Evolutionary conservation across 1,140 invertebrate genomes (phyloP).

Genomic region (Drosophila nigrodunni): DNA sequence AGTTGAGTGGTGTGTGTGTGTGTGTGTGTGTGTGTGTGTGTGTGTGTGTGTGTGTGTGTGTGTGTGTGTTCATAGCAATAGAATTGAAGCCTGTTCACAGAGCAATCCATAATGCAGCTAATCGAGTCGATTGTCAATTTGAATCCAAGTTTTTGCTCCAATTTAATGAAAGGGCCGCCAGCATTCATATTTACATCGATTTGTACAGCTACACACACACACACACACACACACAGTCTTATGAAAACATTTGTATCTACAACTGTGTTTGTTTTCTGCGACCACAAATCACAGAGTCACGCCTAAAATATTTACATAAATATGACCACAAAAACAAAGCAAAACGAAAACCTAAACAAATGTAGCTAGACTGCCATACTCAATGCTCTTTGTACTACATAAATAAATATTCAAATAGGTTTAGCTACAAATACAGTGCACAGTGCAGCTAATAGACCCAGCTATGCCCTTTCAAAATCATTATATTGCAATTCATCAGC

Average conservation of each 20-base stretch:
- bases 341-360: constrained; percentile 19
- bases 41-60: constrained; percentile 1
- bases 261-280: constrained; percentile 21
- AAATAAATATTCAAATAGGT: no score
- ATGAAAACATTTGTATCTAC: constrained; percentile 12
- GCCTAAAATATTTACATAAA: constrained; percentile 67
- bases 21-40: no score
- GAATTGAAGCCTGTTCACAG: neutral
- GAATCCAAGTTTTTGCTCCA: constrained; percentile 28
- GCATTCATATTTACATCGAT: constrained; percentile 46
- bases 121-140: constrained; percentile 55
- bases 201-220: neutral
- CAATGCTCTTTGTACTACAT: constrained; percentile 8
- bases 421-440: neutral
- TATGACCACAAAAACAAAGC: constrained; percentile 38
- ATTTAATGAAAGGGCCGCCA: constrained; percentile 62
- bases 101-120: constrained; percentile 62
- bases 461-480: neutral
- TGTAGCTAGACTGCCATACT: neutral
- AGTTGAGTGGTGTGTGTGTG: constrained; percentile 12
- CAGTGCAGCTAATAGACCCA: neutral
- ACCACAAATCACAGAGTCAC: constrained; percentile 64
- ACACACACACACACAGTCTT: neutral
- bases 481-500: constrained; percentile 62
- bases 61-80: constrained; percentile 8